These are phyloP conservation scores for Characodon lateralis DNA, from an alignment of 2,797 vertebrate genomes.

Conservation along the genomic window DNA sequence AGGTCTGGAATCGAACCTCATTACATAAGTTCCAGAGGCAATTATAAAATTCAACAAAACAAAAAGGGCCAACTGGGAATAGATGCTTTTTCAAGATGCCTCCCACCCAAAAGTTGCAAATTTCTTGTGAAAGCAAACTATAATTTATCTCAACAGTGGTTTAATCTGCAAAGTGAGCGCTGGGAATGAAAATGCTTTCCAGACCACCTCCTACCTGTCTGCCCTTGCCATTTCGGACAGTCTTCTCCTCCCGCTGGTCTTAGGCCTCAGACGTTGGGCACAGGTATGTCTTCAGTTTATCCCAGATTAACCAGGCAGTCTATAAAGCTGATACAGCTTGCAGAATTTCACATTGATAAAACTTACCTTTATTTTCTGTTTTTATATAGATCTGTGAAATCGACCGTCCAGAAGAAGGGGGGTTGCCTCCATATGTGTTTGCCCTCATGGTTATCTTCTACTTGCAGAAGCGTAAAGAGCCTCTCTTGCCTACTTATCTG, in stretches of 20 bases:
- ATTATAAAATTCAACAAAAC: background rate
- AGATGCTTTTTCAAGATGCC: background rate
- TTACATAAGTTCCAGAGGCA: background rate
- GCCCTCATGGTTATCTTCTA: conserved; percentile 93
- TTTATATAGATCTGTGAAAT: conserved; percentile 86
- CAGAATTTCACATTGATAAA: background rate
- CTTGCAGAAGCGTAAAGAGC: conserved; percentile 90
- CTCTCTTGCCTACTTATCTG: conserved; percentile 89
- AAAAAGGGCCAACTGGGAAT: background rate
- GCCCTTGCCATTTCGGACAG: conserved; percentile 81
- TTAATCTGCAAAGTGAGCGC: conserved; percentile 94
- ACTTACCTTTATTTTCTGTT: conserved; percentile 9
- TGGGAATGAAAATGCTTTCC: conserved; percentile 91
- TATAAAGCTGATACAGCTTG: background rate
- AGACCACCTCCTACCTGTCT: conserved; percentile 88
- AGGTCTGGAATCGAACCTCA: background rate
- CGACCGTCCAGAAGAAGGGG: conserved; percentile 91
- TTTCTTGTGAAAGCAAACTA: conserved; percentile 1
- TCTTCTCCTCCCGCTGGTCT: conserved; percentile 83
- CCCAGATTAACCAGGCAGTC: background rate
- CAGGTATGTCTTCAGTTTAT: conserved; percentile 75
- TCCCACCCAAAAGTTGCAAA: background rate
- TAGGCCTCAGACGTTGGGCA: conserved; percentile 90
- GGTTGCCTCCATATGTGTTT: conserved; percentile 89
- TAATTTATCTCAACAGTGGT: conserved; percentile 76